A percentile compares a stretch with the other conserved stretches of the same genome.
phyloP scores from a whole-genome alignment of 2,888 invertebrate species.

The Mechanitis mazaeus region DNA sequence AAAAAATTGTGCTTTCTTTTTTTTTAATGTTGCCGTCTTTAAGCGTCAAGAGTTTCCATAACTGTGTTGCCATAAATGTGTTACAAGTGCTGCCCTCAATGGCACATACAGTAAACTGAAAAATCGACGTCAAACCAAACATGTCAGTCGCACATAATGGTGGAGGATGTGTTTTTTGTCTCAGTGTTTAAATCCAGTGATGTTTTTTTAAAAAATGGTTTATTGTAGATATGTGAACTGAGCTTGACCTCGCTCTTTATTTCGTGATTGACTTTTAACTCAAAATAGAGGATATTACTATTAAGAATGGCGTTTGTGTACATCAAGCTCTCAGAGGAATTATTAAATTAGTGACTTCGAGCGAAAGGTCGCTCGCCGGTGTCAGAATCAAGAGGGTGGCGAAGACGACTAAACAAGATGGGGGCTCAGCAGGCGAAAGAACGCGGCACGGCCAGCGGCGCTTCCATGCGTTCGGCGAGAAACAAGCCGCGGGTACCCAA shows the following conservation, averaged over 20 bases:
- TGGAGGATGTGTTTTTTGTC: conserved; percentile 64
- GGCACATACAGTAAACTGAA: conserved; percentile 42
- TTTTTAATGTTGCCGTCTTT: not conserved
- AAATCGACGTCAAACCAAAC: conserved; percentile 67
- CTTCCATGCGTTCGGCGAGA: conserved; percentile 84
- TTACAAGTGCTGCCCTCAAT: conserved; percentile 17
- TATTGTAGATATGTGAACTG: conserved; percentile 31
- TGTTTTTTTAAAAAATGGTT: conserved; percentile 38
- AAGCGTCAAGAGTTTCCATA: not conserved
- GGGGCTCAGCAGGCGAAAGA: conserved; percentile 97
- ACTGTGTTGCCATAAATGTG: not conserved
- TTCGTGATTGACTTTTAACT: conserved; percentile 19
- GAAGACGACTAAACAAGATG: conserved; percentile 73
- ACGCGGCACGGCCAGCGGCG: conserved; percentile 84
- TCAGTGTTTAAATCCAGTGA: conserved; percentile 43
- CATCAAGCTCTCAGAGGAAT: conserved; percentile 45
- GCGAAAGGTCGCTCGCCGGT: conserved; percentile 34
- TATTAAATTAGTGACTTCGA: conserved; percentile 54
- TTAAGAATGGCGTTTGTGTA: conserved; percentile 44
- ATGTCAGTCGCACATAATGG: conserved; percentile 60
- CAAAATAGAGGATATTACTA: conserved; percentile 22
- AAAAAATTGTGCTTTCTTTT: not conserved
- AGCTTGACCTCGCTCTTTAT: conserved; percentile 11
- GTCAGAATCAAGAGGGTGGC: conserved; percentile 84
- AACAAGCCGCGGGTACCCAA: conserved; percentile 85